Evolutionary conservation across 2,113 vertebrate genomes (phyloP).

Genomic region (Dicrurus megarhynchus): DNA sequence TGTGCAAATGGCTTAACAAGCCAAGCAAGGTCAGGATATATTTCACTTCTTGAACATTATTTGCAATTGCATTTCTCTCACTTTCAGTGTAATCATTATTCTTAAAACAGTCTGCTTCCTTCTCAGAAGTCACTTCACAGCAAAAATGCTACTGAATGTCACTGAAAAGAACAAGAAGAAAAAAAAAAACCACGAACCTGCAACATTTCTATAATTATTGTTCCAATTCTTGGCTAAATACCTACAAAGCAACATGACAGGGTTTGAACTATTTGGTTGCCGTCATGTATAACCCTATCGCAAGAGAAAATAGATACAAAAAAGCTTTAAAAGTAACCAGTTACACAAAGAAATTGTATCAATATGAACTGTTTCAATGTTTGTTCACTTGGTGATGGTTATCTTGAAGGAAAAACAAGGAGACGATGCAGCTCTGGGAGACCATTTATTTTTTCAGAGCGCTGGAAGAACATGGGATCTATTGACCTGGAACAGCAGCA

Average conservation of each 20-base stretch:
- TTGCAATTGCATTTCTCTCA: not conserved
- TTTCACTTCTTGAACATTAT: not conserved
- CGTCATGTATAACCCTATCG: not conserved
- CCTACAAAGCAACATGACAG: not conserved
- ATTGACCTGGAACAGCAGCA: constrained; percentile 9
- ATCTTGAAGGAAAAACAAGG: not conserved
- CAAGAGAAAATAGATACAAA: not conserved
- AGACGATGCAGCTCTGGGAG: not conserved
- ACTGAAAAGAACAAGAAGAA: not conserved
- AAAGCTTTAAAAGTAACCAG: not conserved
- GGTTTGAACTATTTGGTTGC: not conserved
- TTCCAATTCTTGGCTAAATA: not conserved
- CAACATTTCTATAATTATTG: not conserved
- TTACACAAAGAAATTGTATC: not conserved
- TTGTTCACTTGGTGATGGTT: not conserved
- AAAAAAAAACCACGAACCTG: no score
- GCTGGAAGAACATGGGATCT: not conserved
- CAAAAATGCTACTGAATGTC: not conserved
- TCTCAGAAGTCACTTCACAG: not conserved
- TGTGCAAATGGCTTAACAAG: not conserved
- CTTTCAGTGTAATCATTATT: not conserved
- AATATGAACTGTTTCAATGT: not conserved
- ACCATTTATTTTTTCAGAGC: not conserved
- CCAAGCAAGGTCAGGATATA: not conserved
- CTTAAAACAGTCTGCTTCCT: not conserved